Conservation (phyloP, 2,888 invertebrate species). For the Torymus auratus region DNA sequence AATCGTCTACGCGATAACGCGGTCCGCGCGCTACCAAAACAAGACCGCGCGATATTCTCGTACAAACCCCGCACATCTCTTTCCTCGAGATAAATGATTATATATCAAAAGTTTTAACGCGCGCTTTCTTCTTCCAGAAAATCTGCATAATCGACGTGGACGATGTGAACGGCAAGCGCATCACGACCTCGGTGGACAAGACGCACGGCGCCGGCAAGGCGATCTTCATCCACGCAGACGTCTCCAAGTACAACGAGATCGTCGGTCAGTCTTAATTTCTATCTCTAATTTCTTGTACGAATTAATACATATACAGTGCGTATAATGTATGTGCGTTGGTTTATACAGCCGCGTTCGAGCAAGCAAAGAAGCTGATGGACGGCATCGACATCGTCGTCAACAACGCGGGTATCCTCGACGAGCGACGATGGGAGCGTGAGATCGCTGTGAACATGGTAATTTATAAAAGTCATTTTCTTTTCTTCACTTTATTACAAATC, state of each 20-base stretch:
- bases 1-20: no score
- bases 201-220: slow-evolving; percentile 66
- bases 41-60: no score
- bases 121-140: slow-evolving; percentile 60
- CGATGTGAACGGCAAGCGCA: slow-evolving; percentile 60
- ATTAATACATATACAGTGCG: not conserved
- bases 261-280: slow-evolving; percentile 62
- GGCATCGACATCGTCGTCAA: slow-evolving; percentile 87
- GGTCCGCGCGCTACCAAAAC: no score
- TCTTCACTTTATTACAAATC: no score
- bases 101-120: no score
- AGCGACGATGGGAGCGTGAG: slow-evolving; percentile 85
- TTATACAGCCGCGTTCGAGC: slow-evolving; percentile 83
- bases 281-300: no score
- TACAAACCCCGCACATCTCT: no score
- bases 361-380: slow-evolving; percentile 83
- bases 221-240: slow-evolving; percentile 68
- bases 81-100: no score
- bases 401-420: slow-evolving; percentile 88
- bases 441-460: slow-evolving; percentile 84
- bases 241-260: slow-evolving; percentile 65
- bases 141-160: slow-evolving; percentile 70
- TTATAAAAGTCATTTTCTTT: not conserved
- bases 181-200: slow-evolving; percentile 66
- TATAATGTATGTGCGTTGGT: not conserved